phyloP scores from a whole-genome alignment of 2,888 invertebrate genomes.

The Cosmia trapezina region DNA sequence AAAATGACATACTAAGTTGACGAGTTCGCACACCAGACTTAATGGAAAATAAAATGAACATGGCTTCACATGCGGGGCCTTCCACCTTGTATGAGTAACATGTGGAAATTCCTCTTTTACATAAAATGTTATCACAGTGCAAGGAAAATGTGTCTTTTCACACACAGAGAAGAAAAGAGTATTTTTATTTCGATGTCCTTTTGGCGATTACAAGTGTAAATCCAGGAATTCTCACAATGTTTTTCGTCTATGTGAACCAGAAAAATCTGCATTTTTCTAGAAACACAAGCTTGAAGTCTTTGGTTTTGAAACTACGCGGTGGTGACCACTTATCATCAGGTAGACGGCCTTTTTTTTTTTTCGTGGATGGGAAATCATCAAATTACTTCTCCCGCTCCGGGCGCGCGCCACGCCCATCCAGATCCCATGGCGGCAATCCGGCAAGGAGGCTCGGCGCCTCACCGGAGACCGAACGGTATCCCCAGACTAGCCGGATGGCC shows the following conservation, averaged over 20 bases:
- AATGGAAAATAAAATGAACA: constrained; percentile 26
- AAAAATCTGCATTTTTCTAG: not conserved
- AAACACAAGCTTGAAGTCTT: not conserved
- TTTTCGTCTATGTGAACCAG: not conserved
- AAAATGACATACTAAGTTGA: not conserved
- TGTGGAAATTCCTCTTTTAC: not conserved
- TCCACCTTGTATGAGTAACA: not conserved
- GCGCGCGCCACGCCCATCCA: too few relatives aligned
- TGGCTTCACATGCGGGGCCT: not conserved
- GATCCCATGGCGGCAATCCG: too few relatives aligned
- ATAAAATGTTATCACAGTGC: not conserved
- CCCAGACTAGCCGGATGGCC: too few relatives aligned
- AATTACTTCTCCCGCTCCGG: too few relatives aligned
- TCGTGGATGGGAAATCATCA: too few relatives aligned
- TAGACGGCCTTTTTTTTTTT: too few relatives aligned
- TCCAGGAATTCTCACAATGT: not conserved
- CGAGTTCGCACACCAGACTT: not conserved
- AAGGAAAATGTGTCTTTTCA: not conserved
- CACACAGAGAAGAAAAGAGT: too few relatives aligned
- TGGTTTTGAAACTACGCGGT: not conserved
- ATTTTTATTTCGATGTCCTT: not conserved
- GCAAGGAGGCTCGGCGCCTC: too few relatives aligned
- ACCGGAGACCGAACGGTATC: too few relatives aligned
- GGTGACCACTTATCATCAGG: too few relatives aligned
- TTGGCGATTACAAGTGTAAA: not conserved